These are phyloP conservation scores for Trichosurus vulpecula DNA, from an alignment of 2,797 vertebrate genomes.

Conservation along the genomic window DNA sequence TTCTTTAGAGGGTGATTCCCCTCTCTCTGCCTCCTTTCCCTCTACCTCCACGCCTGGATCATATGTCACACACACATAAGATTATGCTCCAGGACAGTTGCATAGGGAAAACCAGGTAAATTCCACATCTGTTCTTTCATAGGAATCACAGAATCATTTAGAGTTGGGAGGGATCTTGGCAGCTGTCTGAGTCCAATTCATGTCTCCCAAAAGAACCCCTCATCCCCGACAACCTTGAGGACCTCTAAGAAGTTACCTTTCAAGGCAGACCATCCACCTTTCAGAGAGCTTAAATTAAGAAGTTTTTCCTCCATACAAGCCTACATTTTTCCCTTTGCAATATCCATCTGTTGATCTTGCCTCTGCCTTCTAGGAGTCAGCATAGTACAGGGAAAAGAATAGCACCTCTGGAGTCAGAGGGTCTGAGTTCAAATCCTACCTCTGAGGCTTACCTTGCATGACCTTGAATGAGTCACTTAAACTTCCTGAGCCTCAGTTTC, in stretches of 20 bases:
- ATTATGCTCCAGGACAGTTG: background rate
- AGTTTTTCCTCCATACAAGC: background rate
- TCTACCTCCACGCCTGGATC: background rate
- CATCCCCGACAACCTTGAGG: background rate
- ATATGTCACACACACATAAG: background rate
- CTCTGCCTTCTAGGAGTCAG: background rate
- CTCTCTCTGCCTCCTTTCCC: background rate
- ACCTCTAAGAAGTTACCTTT: background rate
- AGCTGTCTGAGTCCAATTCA: background rate
- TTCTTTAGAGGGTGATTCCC: background rate
- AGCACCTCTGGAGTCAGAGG: background rate
- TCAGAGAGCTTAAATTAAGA: background rate
- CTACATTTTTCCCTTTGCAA: background rate
- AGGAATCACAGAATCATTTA: background rate
- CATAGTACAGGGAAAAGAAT: background rate
- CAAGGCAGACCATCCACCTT: background rate
- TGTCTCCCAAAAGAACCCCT: background rate
- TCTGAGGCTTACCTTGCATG: background rate
- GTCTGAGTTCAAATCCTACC: background rate
- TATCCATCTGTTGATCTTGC: background rate
- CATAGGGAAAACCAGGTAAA: background rate
- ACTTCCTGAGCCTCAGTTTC: background rate
- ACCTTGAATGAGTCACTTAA: background rate
- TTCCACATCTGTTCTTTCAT: background rate
- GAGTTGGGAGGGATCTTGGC: background rate